Conservation (phyloP, 2,797 vertebrate species). For the Fundulus diaphanus region DNA sequence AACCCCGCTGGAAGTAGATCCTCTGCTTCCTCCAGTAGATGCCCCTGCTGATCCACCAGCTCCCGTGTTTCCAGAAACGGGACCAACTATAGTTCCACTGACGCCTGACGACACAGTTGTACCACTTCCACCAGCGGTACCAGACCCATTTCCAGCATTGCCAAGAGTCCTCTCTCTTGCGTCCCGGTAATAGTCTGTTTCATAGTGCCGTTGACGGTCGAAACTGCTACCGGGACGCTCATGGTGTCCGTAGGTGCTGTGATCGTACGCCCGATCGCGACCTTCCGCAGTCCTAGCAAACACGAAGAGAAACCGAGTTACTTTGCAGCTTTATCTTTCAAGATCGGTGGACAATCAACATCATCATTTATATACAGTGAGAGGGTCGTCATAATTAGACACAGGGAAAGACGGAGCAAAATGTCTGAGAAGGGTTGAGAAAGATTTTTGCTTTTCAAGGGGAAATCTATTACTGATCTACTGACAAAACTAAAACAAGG, state of each 20-base stretch:
- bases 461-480: slow-evolving; percentile 8
- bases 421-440: slow-evolving; percentile 21
- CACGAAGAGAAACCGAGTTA: slow-evolving; percentile 58
- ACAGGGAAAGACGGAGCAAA: slow-evolving; percentile 32
- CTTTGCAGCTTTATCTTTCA: slow-evolving; percentile 20
- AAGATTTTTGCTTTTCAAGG: slow-evolving; percentile 20
- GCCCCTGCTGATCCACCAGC: slow-evolving; percentile 65
- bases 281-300: slow-evolving; percentile 91
- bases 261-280: slow-evolving; percentile 97
- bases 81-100: slow-evolving; percentile 70
- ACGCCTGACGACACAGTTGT: slow-evolving; percentile 72
- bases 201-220: slow-evolving; percentile 97
- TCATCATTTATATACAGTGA: slow-evolving; percentile 32
- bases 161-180: slow-evolving; percentile 90
- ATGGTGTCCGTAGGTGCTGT: slow-evolving; percentile 99
- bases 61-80: slow-evolving; percentile 63
- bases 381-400: slow-evolving; percentile 36
- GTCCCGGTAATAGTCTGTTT: slow-evolving; percentile 98
- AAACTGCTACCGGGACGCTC: slow-evolving; percentile 91
- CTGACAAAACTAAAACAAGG: not conserved
- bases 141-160: slow-evolving; percentile 73
- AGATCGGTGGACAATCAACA: slow-evolving; percentile 40
- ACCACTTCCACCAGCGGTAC: slow-evolving; percentile 72
- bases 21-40: slow-evolving; percentile 68
- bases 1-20: slow-evolving; percentile 76